phyloP scores from a whole-genome alignment of 2,888 invertebrate species.

The Mythimna lalbum region DNA sequence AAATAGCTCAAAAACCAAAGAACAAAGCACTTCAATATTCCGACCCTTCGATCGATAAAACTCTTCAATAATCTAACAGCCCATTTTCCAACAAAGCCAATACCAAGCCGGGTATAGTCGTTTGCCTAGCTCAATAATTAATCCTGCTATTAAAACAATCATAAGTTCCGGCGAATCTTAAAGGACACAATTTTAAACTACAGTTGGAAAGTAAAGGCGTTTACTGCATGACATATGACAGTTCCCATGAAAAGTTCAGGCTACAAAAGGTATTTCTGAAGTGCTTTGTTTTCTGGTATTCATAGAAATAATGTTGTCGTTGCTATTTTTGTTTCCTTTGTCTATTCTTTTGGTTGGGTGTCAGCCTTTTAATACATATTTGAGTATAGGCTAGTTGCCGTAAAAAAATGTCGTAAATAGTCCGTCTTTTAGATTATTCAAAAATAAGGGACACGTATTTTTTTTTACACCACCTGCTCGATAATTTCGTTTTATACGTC shows the following conservation, averaged over 20 bases:
- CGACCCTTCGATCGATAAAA: neutral
- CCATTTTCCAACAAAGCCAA: neutral
- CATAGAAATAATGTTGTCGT: neutral
- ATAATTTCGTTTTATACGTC: too few relatives aligned
- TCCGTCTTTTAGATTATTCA: too few relatives aligned
- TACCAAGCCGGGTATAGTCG: too few relatives aligned
- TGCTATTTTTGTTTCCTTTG: slow-evolving; percentile 4
- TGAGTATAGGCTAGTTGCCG: too few relatives aligned
- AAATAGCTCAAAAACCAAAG: neutral
- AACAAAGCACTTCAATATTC: slow-evolving; percentile 1
- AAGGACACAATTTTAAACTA: slow-evolving; percentile 45
- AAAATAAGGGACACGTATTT: too few relatives aligned
- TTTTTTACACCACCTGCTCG: too few relatives aligned
- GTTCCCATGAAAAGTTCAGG: slow-evolving; percentile 50
- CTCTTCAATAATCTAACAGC: neutral
- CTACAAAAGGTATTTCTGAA: slow-evolving; percentile 2
- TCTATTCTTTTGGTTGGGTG: too few relatives aligned
- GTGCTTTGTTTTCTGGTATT: slow-evolving; percentile 21
- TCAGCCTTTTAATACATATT: neutral
- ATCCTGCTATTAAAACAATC: slow-evolving; percentile 15
- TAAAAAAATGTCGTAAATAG: too few relatives aligned
- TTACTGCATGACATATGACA: slow-evolving; percentile 38
- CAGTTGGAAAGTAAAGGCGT: slow-evolving; percentile 20
- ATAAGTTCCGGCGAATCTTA: slow-evolving; percentile 21
- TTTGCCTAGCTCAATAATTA: neutral